A percentile compares a stretch with the other conserved stretches of the same genome.
These are phyloP conservation scores for Diabrotica balteata DNA, from an alignment of 2,888 invertebrate species.

Conservation along the genomic window DNA sequence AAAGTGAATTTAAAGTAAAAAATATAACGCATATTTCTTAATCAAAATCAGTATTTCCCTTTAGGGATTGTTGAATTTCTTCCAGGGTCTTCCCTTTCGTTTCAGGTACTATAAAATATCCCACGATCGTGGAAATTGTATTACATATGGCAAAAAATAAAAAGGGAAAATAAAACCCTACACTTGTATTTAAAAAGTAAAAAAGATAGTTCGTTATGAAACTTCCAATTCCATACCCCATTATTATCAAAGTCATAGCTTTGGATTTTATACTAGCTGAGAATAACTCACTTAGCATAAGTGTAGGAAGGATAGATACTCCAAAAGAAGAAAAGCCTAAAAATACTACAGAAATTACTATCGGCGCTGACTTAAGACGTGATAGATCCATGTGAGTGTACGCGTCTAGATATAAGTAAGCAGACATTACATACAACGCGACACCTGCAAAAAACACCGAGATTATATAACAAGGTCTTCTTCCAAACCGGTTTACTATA, in stretches of 20 bases:
- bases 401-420: slow-evolving; percentile 48
- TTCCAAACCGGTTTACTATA: slow-evolving; percentile 46
- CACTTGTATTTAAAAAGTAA: slow-evolving; percentile 45
- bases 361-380: slow-evolving; percentile 46
- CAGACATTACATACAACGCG: slow-evolving; percentile 41
- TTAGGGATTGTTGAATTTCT: slow-evolving; percentile 53
- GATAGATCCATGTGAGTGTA: slow-evolving; percentile 36
- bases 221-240: slow-evolving; percentile 44
- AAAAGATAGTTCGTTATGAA: slow-evolving; percentile 47
- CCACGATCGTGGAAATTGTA: slow-evolving; percentile 44
- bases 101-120: slow-evolving; percentile 52
- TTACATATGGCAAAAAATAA: slow-evolving; percentile 46
- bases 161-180: slow-evolving; percentile 49
- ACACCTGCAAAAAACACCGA: slow-evolving; percentile 39
- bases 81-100: slow-evolving; percentile 56
- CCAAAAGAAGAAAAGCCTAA: slow-evolving; percentile 36
- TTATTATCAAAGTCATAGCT: slow-evolving; percentile 43
- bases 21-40: no score
- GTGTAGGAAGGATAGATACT: slow-evolving; percentile 45
- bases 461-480: slow-evolving; percentile 45
- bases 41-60: slow-evolving; percentile 2
- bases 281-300: slow-evolving; percentile 47
- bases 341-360: slow-evolving; percentile 45
- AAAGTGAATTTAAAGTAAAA: background rate
- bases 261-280: slow-evolving; percentile 46